Conservation (phyloP, 2,888 invertebrate species). For the Furcula furcula region DNA sequence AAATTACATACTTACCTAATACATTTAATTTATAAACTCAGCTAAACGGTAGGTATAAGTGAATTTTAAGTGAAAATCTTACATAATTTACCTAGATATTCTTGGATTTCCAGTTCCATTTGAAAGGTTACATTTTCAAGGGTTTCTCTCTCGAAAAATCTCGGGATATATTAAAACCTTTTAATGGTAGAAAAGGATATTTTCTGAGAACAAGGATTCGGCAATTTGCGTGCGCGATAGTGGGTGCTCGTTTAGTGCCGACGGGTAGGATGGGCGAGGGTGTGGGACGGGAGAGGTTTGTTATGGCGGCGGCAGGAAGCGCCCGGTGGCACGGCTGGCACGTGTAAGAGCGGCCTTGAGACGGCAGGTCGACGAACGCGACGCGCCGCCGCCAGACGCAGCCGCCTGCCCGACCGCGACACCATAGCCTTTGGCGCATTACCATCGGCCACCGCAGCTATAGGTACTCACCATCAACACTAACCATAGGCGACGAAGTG, state of each 20-base stretch:
- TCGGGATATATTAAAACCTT: constrained; percentile 11
- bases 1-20: too few species aligned
- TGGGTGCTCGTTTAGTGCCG: constrained; percentile 13
- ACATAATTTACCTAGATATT: too few species aligned
- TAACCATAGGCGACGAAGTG: constrained; percentile 8
- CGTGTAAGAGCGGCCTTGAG: constrained; percentile 79
- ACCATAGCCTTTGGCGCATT: constrained; percentile 51
- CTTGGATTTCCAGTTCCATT: too few species aligned
- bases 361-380: constrained; percentile 73
- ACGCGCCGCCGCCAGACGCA: constrained; percentile 51
- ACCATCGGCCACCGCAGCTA: constrained; percentile 37
- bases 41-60: too few species aligned
- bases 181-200: constrained; percentile 13
- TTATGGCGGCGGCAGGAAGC: constrained; percentile 77
- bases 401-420: constrained; percentile 47
- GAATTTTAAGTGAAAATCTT: too few species aligned
- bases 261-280: constrained; percentile 33
- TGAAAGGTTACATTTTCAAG: too few species aligned
- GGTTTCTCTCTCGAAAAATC: too few species aligned
- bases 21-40: too few species aligned
- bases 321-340: constrained; percentile 70
- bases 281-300: constrained; percentile 67
- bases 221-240: constrained; percentile 23
- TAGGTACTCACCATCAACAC: constrained; percentile 28
- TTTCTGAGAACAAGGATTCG: constrained; percentile 28